Evolutionary conservation across 2,113 vertebrate species (phyloP).

Genomic region (Rafetus swinhoei): DNA sequence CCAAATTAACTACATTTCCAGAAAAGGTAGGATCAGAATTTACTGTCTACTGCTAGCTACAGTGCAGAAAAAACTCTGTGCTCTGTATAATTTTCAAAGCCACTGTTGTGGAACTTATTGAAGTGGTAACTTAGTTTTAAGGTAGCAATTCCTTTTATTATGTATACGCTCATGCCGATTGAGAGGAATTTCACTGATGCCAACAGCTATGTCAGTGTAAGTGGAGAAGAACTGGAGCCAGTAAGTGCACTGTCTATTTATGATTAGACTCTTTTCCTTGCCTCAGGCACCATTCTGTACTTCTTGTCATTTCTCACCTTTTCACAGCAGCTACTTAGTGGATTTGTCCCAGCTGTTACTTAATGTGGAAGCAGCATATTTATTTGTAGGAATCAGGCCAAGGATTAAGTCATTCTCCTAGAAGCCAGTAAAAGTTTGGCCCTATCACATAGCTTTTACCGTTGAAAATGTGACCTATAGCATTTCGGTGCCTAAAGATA

Average conservation of each 20-base stretch:
- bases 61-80: fast-evolving
- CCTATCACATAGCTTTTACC: background rate
- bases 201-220: fast-evolving
- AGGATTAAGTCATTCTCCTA: background rate
- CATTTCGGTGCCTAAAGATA: background rate
- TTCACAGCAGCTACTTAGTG: background rate
- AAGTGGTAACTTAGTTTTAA: background rate
- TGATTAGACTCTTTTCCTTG: background rate
- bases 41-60: background rate
- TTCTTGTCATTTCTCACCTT: background rate
- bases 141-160: background rate
- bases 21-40: background rate
- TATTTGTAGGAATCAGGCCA: background rate
- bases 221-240: background rate
- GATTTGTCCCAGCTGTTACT: slow-evolving; percentile 1
- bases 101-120: fast-evolving
- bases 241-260: background rate
- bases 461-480: too few species aligned
- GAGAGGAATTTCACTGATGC: background rate
- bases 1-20: fast-evolving
- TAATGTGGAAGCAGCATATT: background rate
- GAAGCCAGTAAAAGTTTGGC: background rate
- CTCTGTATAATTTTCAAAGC: background rate
- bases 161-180: background rate
- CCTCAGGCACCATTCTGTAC: background rate